Base-by-base conservation (phyloP, 1,140 invertebrate species). In the Zeugodacus cucurbitae region DNA sequence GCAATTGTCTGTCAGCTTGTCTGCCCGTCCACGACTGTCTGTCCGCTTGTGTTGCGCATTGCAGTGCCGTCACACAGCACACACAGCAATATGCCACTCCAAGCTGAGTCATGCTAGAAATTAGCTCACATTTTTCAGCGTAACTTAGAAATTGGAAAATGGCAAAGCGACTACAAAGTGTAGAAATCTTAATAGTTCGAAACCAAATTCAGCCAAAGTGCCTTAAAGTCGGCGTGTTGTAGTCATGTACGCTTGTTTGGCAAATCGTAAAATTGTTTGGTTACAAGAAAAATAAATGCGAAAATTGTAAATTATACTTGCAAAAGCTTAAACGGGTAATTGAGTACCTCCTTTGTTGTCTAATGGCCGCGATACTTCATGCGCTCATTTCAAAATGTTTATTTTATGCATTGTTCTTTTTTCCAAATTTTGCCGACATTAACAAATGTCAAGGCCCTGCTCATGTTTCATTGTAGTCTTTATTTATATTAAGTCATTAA, bases 51-150 rank as follows among this genome's bases (percentile, higher is more conserved):
- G 26, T 67, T 67, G 7, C 67, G 67, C 67, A 74, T 74, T 74
- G 67, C 67, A 74, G 34, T 70, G 3, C 32, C 8, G 67, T 2
- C 34, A 22, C 58, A 20, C 11, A 29, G 62, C 62, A 29, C 5
- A 14, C 48, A 54, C 48, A n/a, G n/a, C n/a, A n/a, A n/a, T n/a
- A 54, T 29, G 62, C 62, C 62, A 67, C 62, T 67, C 62, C 29
- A 67, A 17, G 67, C 67, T 74, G 67, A 74, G 67, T 74, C 67
- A 74, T 74, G 37, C 67, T 74, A 74, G 67, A 74, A 74, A 74
- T 74, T 74, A 74, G 67, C 67, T 74, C 34, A 74, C 67, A 74
- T 74, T 74, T 74, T 74, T 74, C 67, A 74, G 22, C 67, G 67
- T 37, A 37, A 10, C 32, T 20, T 74, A 37, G 67, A 74, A 74